Conservation (phyloP, 2,888 invertebrate species). For the Plebejus melissa region DNA sequence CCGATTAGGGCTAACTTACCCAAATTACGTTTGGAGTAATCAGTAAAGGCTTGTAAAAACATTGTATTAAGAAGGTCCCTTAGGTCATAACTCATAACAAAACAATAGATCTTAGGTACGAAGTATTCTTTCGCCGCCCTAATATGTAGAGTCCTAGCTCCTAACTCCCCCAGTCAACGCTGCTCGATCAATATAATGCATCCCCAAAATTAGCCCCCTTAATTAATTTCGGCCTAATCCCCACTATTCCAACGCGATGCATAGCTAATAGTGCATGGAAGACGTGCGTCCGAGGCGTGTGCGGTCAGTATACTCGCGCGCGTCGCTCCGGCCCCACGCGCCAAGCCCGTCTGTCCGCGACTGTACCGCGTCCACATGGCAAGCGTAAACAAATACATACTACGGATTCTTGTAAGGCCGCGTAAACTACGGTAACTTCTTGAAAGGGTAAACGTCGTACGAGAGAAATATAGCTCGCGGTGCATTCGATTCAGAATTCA, state of each 20-base stretch:
- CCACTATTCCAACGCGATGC: slow-evolving; percentile 60
- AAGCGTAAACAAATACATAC: background rate
- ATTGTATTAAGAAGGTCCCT: background rate
- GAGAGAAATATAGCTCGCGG: background rate
- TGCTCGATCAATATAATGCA: slow-evolving; percentile 6
- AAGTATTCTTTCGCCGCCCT: background rate
- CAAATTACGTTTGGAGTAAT: background rate
- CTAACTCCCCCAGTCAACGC: background rate
- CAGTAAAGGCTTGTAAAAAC: background rate
- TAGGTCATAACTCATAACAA: background rate
- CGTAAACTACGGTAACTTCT: background rate
- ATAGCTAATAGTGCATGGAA: slow-evolving; percentile 49
- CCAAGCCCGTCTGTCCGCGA: slow-evolving; percentile 40
- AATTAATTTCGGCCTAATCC: slow-evolving; percentile 49
- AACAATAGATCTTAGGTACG: background rate
- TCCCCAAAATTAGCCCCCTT: slow-evolving; percentile 33
- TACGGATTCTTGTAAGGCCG: slow-evolving; percentile 14
- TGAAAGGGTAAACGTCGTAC: slow-evolving; percentile 5
- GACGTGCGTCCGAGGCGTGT: slow-evolving; percentile 53
- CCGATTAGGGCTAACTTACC: background rate
- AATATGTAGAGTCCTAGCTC: background rate
- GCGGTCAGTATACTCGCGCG: slow-evolving; percentile 73
- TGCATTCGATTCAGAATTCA: slow-evolving; percentile 37
- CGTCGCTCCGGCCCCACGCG: slow-evolving; percentile 62
- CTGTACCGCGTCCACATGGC: slow-evolving; percentile 40